Evolutionary conservation across 2,113 vertebrate species (phyloP).

Genomic region (Microcebus tavaratra): DNA sequence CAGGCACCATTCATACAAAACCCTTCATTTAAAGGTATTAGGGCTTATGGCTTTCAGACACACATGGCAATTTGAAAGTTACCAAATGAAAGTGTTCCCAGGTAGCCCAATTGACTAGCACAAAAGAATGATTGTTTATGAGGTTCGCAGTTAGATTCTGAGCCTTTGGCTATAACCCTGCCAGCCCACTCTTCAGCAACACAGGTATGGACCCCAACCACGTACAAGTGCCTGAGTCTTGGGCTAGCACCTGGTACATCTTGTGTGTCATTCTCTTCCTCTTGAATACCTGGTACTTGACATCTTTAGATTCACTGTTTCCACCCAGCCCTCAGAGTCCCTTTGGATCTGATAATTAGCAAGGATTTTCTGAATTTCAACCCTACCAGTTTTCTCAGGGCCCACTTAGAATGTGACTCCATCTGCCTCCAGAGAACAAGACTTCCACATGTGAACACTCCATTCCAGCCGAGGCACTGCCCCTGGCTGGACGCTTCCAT

Average conservation of each 20-base stretch:
- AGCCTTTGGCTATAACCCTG: background rate
- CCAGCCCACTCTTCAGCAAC: background rate
- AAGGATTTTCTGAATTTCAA: background rate
- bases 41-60: background rate
- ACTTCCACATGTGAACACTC: background rate
- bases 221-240: background rate
- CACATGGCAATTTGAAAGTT: background rate
- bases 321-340: background rate
- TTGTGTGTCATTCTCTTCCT: background rate
- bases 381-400: background rate
- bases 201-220: too few species aligned
- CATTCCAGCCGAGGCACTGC: background rate
- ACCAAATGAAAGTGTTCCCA: background rate
- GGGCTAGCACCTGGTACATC: background rate
- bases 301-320: background rate
- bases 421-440: background rate
- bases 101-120: background rate
- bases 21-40: background rate
- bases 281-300: background rate
- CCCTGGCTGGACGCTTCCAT: background rate
- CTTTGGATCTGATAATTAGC: background rate
- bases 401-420: background rate
- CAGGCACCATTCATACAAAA: background rate
- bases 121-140: background rate
- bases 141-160: background rate